Evolutionary conservation across 2,888 invertebrate genomes (phyloP).

Genomic region (Pammene fasciana): DNA sequence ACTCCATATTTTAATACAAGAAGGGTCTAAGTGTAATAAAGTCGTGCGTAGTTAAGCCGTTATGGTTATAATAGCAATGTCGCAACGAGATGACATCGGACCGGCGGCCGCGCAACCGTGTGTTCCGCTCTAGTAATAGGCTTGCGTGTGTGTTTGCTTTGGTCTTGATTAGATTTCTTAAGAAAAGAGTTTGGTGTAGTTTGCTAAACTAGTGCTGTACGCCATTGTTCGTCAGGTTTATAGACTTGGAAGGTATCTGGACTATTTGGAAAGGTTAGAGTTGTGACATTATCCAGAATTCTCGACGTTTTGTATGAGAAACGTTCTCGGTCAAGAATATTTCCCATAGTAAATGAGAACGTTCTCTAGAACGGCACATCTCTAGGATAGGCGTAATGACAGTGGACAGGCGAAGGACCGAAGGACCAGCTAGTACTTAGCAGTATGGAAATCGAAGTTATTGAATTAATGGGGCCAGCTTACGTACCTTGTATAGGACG

Average conservation of each 20-base stretch:
- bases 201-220: slow-evolving; percentile 11
- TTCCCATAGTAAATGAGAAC: too few species aligned
- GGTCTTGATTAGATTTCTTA: slow-evolving; percentile 41
- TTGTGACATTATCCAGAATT: too few species aligned
- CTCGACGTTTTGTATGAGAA: too few species aligned
- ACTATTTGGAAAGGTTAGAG: too few species aligned
- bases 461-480: too few species aligned
- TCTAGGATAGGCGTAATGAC: too few species aligned
- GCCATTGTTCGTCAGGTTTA: slow-evolving; percentile 1
- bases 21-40: not conserved
- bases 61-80: slow-evolving; percentile 32
- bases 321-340: too few species aligned
- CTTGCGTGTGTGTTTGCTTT: slow-evolving; percentile 39
- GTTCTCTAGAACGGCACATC: too few species aligned
- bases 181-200: slow-evolving; percentile 23
- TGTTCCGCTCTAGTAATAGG: slow-evolving; percentile 72
- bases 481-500: too few species aligned
- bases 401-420: too few species aligned
- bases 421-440: too few species aligned
- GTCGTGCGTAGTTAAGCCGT: not conserved
- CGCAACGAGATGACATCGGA: slow-evolving; percentile 53
- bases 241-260: not conserved
- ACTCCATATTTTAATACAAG: not conserved
- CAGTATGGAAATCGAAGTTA: too few species aligned
- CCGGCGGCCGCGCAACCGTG: slow-evolving; percentile 49